Evolutionary conservation across 2,888 invertebrate genomes (phyloP).

Genomic region (Hydropsyche betteni): DNA sequence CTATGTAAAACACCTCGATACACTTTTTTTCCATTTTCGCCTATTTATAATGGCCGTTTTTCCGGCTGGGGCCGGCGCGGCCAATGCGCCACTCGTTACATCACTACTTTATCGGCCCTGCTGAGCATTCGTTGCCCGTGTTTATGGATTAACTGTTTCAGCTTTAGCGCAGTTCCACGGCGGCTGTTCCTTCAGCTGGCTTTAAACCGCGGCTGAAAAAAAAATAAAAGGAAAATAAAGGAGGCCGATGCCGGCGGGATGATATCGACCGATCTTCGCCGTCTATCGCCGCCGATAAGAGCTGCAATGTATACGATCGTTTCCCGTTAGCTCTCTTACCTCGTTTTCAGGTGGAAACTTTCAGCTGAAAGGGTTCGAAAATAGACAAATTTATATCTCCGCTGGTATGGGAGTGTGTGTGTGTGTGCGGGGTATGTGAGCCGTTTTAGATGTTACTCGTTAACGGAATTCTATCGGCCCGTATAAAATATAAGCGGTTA

Average conservation of each 20-base stretch:
- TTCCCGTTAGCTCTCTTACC: too few relatives aligned
- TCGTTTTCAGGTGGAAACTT: too few relatives aligned
- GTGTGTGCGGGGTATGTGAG: not conserved
- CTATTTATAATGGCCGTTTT: conserved; percentile 2
- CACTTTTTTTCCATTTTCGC: conserved; percentile 5
- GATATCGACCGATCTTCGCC: conserved; percentile 42
- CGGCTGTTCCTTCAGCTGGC: conserved; percentile 38
- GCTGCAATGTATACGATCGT: too few relatives aligned
- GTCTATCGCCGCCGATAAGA: conserved; percentile 23
- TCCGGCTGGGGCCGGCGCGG: conserved; percentile 41
- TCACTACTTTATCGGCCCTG: conserved; percentile 49
- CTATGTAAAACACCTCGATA: conserved; percentile 11
- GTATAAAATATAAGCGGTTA: conserved; percentile 24
- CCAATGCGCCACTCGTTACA: conserved; percentile 48
- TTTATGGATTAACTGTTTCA: conserved; percentile 51
- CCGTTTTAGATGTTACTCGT: not conserved
- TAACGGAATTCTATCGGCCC: conserved; percentile 8
- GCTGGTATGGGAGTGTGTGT: too few relatives aligned
- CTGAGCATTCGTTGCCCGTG: conserved; percentile 49
- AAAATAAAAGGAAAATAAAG: conserved; percentile 34
- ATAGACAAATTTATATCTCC: too few relatives aligned
- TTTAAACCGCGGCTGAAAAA: conserved; percentile 33
- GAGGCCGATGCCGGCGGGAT: conserved; percentile 41
- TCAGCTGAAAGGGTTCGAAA: too few relatives aligned
- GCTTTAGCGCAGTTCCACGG: conserved; percentile 36